A percentile compares a stretch with the other conserved stretches of the same genome.
phyloP scores from a whole-genome alignment of 2,797 vertebrate genomes.

The Odontamblyopus rebecca region DNA sequence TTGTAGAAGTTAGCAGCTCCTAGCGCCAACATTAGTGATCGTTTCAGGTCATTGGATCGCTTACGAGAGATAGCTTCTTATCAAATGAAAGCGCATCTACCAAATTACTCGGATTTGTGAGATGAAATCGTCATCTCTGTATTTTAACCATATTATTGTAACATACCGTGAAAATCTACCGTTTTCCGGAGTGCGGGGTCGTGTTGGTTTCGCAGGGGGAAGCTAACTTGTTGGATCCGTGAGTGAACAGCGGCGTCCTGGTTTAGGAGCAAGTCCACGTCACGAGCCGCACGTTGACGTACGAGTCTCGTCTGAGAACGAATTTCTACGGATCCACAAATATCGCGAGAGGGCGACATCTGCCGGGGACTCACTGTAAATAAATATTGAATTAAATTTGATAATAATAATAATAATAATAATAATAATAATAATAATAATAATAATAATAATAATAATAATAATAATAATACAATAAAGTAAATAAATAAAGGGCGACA shows the following conservation, averaged over 20 bases:
- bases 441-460: too few relatives aligned
- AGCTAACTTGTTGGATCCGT: conserved; percentile 6
- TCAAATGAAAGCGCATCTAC: neutral
- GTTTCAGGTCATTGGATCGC: neutral
- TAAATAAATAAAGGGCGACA: too few relatives aligned
- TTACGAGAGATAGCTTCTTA: neutral
- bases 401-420: too few relatives aligned
- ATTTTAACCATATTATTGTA: neutral
- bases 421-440: too few relatives aligned
- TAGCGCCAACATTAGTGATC: conserved; percentile 7
- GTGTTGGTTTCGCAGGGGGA: neutral
- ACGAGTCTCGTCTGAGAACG: neutral
- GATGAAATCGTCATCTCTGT: too few relatives aligned
- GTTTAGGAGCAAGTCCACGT: conserved; percentile 40
- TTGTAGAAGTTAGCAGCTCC: neutral
- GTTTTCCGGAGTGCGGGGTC: neutral
- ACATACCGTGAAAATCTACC: conserved; percentile 36
- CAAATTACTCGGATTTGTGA: neutral
- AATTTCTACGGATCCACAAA: conserved; percentile 16
- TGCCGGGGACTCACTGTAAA: neutral
- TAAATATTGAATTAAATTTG: too few relatives aligned
- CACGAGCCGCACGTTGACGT: conserved; percentile 14
- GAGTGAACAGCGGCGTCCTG: conserved; percentile 11
- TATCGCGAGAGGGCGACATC: conserved; percentile 27
- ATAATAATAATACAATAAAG: too few relatives aligned